Base-by-base conservation (phyloP, 2,113 vertebrate species). In the Nycticorax nycticorax region DNA sequence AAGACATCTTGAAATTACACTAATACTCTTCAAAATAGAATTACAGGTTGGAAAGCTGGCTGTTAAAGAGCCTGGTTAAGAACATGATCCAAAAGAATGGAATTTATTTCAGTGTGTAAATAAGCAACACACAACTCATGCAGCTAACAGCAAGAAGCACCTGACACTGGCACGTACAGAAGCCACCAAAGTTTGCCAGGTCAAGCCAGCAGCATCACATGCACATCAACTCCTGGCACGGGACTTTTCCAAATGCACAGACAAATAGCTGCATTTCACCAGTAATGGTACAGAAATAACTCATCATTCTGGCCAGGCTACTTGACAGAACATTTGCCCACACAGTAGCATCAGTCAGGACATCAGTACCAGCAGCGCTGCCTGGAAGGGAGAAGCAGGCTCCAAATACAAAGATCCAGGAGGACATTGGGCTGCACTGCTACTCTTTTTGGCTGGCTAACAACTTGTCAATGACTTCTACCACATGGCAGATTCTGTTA, bases 231-330 rank as follows among this genome's bases (percentile, higher is more conserved):
- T 82, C 52, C 39, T 33, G 66, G 60, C 66, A 76, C 0, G 1
- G 57, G 41, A 57, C 27, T 26, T n/a, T 33, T 20, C 69, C 71
- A 78, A 47, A 27, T 3, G 12, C 1, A 0, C 39, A 82, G 21
- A 33, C n/a, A n/a, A 33, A 64, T 1, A 47, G 33, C 30, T 62
- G 53, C 1, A 7, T 12, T 82, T 57, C 17, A 33, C 20, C 48
- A 71, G 27, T 0, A 27, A 26, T 7, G 12, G 23, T 4, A 47
- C 56, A 89, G 68, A 55, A 89, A 63, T 0, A 67, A 1, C 0
- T 16, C 0, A 0, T 28, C 0, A 0, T 7, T 43, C 63, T 16
- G n/a, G 52, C 28, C 32, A 67, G 56, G n/a, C 15, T 39, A 11
- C 17, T 27, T 13, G n/a, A 41, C 55, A n/a, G 50, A 53, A n/a